Percentiles rank a stretch among this genome's conserved stretches.
These are phyloP conservation scores for Promerops cafer DNA, from an alignment of 2,113 vertebrate species.

Conservation along the genomic window DNA sequence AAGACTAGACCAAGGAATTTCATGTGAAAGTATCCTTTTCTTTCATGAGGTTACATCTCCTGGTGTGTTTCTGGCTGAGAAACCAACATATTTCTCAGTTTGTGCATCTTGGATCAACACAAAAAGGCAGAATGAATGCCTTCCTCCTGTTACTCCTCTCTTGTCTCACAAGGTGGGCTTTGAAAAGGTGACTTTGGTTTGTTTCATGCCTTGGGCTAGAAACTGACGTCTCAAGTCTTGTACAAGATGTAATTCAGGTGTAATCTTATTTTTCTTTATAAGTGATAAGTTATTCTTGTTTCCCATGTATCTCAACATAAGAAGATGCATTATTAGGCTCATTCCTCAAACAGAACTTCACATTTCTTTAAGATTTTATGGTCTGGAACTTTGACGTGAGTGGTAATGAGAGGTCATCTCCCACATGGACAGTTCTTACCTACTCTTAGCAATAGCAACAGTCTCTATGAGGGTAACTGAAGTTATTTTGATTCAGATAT, in stretches of 20 bases:
- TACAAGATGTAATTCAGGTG: background rate
- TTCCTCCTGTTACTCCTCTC: conserved; percentile 73
- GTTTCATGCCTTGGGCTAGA: background rate
- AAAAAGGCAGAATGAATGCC: conserved; percentile 63
- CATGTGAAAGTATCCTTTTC: background rate
- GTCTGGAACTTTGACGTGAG: background rate
- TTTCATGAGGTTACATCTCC: conserved; percentile 71
- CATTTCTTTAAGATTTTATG: background rate
- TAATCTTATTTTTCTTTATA: background rate
- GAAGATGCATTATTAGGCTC: background rate
- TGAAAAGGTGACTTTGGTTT: conserved; percentile 73
- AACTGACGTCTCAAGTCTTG: background rate
- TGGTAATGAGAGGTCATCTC: background rate
- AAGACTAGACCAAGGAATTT: background rate
- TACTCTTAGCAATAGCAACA: background rate
- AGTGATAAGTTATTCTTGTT: background rate
- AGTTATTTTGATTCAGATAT: background rate
- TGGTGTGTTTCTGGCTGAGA: conserved; percentile 72
- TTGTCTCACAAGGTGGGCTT: conserved; percentile 76
- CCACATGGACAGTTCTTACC: background rate
- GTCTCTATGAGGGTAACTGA: background rate
- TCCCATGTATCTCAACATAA: background rate
- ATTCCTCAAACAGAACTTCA: background rate
- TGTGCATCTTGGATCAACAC: conserved; percentile 72
- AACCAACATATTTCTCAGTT: conserved; percentile 72